Conservation (phyloP, 2,113 vertebrate species). For the Podarcis cretensis region DNA sequence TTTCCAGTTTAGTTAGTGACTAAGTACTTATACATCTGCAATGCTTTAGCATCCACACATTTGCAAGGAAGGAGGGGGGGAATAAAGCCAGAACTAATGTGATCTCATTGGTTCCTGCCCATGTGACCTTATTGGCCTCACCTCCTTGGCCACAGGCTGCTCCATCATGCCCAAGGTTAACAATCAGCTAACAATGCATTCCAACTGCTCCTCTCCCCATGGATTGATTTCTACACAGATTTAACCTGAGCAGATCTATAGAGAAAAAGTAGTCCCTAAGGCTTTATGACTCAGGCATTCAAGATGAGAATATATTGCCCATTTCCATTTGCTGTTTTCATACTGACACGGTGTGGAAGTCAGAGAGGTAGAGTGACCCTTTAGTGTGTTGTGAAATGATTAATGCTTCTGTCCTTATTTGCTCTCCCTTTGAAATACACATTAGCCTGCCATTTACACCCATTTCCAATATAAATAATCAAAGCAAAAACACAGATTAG, state of each 20-base stretch:
- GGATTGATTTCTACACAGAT: not conserved
- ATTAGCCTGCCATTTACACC: not conserved
- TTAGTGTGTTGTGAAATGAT: not conserved
- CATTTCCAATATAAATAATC: conserved; percentile 5
- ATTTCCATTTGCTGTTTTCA: conserved; percentile 14
- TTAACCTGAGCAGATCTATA: not conserved
- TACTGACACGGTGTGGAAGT: not conserved
- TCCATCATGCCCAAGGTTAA: too few relatives aligned
- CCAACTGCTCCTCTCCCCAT: not conserved
- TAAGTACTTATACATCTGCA: too few relatives aligned
- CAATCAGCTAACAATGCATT: too few relatives aligned
- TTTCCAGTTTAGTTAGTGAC: too few relatives aligned
- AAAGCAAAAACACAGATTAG: not conserved
- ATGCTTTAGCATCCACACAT: too few relatives aligned
- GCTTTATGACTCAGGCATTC: not conserved
- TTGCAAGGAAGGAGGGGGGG: too few relatives aligned
- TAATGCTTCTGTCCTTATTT: not conserved
- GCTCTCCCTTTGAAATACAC: not conserved
- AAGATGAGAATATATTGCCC: not conserved
- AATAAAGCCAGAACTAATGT: too few relatives aligned
- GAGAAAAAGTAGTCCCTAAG: too few relatives aligned
- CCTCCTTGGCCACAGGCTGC: too few relatives aligned
- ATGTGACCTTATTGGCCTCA: too few relatives aligned
- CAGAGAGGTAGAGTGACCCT: not conserved
- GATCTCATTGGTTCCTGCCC: too few relatives aligned